Conservation (phyloP, 2,888 invertebrate species). For the Cataglyphis cursor region DNA sequence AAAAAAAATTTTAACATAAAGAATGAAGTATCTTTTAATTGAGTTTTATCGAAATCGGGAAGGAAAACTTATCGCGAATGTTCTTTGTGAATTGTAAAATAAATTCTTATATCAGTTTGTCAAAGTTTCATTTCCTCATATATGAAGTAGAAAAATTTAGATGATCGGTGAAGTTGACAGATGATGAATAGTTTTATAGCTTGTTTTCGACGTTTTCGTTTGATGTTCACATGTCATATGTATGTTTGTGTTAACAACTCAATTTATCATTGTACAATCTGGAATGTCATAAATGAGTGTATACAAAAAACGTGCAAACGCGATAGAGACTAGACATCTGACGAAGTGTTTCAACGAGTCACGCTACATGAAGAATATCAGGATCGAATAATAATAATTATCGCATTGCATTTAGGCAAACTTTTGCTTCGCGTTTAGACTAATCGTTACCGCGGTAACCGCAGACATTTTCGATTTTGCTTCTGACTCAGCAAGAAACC, state of each 20-base stretch:
- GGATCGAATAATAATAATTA: slow-evolving; percentile 54
- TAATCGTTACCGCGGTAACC: slow-evolving; percentile 69
- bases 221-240: background rate
- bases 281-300: background rate
- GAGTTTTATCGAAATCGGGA: background rate
- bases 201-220: slow-evolving; percentile 3
- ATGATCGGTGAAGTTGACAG: background rate
- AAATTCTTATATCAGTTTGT: background rate
- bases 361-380: background rate
- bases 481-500: slow-evolving; percentile 66
- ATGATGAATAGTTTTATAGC: background rate
- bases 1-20: background rate
- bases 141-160: background rate
- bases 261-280: background rate
- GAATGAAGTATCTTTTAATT: background rate
- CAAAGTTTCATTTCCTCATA: background rate
- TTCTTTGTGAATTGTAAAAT: background rate
- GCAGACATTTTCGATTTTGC: slow-evolving; percentile 66
- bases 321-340: background rate
- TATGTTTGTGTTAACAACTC: background rate
- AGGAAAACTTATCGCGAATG: background rate
- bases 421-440: slow-evolving; percentile 53
- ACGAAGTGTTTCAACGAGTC: background rate
- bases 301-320: background rate
- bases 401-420: slow-evolving; percentile 65